Base-by-base conservation (phyloP, 2,888 invertebrate species). In the Ceraclea dissimilis region DNA sequence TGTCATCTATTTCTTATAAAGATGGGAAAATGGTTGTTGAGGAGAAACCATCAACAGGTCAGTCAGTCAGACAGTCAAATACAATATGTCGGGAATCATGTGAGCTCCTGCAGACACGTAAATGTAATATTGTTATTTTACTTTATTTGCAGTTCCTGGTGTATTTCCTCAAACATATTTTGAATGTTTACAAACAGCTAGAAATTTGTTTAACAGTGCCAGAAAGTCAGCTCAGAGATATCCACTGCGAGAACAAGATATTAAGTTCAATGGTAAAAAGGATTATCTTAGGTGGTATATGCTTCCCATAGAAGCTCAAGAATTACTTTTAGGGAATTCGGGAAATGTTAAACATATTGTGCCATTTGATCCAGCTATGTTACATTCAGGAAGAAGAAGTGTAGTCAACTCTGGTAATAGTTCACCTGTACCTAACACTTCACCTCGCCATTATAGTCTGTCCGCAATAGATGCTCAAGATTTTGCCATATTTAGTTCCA, bases 231-330 rank as follows among this genome's bases (percentile, higher is more conserved):
- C 88, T 18, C 85, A 86, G 73, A 79, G 88, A 64, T 84, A 83
- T 64, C 83, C 86, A 10, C 77, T 85, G 53, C 83, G 86, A 20
- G 90, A 93, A 67, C 88, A 88, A 63, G 82, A 83, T 63, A 79
- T 85, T 19, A 76, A 81, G 62, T 90, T 92, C 66, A 85, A 86
- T 64, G 76, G 79, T 13, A 77, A 83, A 48, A 82, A 85, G 46
- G 84, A 86, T 63, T 78, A 81, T 53, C 73, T 93, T 13, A 79
- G 92, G 60, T 94, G 93, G 93, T 94, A 92, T 71, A 85, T 93
- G 81, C 71, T 93, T 52, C 93, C 93, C 0, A 86, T 87, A 67
- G 93, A 94, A 75, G 92, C 92, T 1, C 86, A 89, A 66, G 83
- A 85, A 63, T 77, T 89, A 33, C 71, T 89, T 1, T 74, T 87